Evolutionary conservation across 1,140 invertebrate species (phyloP).

Genomic region (Pseudomyrmex sp.): DNA sequence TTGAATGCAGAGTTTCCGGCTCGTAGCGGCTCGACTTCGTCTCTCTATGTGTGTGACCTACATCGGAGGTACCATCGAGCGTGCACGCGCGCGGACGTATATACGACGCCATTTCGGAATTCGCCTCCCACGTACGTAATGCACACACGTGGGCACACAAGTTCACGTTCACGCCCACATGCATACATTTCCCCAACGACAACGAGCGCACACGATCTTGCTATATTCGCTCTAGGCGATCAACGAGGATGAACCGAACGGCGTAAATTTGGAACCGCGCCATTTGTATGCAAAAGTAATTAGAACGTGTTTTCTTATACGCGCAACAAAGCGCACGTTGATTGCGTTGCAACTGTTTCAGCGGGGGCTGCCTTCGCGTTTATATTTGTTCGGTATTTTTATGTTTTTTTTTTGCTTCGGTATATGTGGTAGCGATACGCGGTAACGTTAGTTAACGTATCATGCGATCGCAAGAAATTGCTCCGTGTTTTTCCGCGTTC

Average conservation of each 20-base stretch:
- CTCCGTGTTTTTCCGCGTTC: background rate
- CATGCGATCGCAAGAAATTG: background rate
- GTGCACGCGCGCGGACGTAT: conserved; percentile 45
- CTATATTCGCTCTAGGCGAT: conserved; percentile 21
- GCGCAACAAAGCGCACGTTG: background rate
- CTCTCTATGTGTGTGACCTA: conserved; percentile 72
- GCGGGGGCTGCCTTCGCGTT: background rate
- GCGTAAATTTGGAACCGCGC: conserved; percentile 32
- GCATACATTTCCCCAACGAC: conserved; percentile 1
- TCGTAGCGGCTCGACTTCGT: conserved; percentile 65
- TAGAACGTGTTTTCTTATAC: conserved; percentile 11
- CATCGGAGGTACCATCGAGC: conserved; percentile 72
- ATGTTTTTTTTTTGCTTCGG: background rate
- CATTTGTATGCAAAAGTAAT: conserved; percentile 31
- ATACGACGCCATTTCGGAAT: conserved; percentile 54
- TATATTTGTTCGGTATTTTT: background rate
- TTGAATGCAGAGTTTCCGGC: conserved; percentile 73
- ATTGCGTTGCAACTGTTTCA: background rate
- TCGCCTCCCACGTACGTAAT: conserved; percentile 53
- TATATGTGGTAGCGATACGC: no score
- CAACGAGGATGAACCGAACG: conserved; percentile 15
- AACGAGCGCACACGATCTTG: conserved; percentile 13
- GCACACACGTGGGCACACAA: conserved; percentile 20
- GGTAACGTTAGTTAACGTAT: no score
- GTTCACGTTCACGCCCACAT: conserved; percentile 26